phyloP scores from a whole-genome alignment of 2,888 invertebrate genomes.

The Trachelus iudaicus region DNA sequence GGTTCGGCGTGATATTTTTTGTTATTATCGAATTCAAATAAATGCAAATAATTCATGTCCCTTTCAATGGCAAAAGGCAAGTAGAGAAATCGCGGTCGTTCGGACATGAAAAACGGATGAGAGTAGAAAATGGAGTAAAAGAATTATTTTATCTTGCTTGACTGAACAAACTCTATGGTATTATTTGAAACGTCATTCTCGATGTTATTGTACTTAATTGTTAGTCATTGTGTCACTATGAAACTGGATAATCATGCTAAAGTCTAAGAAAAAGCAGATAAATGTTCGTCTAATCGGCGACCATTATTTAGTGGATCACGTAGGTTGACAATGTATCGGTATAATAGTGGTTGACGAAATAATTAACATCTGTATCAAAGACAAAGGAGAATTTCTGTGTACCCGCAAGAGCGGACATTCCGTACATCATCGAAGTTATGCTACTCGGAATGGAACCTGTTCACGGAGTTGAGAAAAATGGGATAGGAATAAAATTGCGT shows the following conservation, averaged over 20 bases:
- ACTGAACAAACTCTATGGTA: slow-evolving; percentile 19
- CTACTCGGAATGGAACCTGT: background rate
- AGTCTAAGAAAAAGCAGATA: slow-evolving; percentile 18
- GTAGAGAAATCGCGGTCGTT: background rate
- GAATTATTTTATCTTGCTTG: slow-evolving; percentile 23
- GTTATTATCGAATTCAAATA: background rate
- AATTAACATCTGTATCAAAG: background rate
- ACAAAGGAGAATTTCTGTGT: background rate
- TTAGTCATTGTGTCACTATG: background rate
- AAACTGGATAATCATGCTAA: slow-evolving; percentile 20
- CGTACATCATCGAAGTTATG: background rate
- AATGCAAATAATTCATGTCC: background rate
- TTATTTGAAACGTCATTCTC: slow-evolving; percentile 18
- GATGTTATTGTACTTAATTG: slow-evolving; percentile 12
- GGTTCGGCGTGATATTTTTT: background rate
- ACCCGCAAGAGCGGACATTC: background rate
- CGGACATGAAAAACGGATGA: background rate
- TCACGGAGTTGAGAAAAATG: background rate
- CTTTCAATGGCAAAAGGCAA: background rate
- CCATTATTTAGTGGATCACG: slow-evolving; percentile 8
- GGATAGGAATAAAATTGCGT: slow-evolving; percentile 25
- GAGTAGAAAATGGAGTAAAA: slow-evolving; percentile 16
- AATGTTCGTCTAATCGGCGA: slow-evolving; percentile 22
- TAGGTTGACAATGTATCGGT: background rate
- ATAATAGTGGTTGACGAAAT: background rate